Evolutionary conservation across 2,888 invertebrate species (phyloP).

Genomic region (Eubasilissa splendida): DNA sequence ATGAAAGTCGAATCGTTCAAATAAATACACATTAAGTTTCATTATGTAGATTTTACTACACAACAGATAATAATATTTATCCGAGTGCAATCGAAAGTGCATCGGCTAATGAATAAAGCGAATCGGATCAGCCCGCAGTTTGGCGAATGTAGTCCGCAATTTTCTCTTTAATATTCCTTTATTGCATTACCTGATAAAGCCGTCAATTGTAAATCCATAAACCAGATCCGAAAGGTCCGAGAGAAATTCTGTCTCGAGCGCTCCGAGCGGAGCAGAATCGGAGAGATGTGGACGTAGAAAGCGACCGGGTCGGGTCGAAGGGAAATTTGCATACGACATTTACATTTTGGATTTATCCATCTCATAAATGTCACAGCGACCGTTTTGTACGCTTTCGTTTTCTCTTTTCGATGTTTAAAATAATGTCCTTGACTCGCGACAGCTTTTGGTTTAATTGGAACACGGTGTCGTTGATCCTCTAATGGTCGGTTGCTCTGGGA

Average conservation of each 20-base stretch:
- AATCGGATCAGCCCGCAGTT: not conserved
- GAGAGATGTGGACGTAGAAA: conserved; percentile 1
- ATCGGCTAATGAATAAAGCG: not conserved
- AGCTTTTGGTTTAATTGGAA: not conserved
- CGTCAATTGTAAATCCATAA: conserved; percentile 36
- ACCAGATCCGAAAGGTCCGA: conserved; percentile 29
- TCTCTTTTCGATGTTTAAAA: conserved; percentile 8
- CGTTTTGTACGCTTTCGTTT: not conserved
- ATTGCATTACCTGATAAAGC: conserved; percentile 29
- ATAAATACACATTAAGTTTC: too few species aligned
- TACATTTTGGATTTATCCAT: conserved; percentile 25
- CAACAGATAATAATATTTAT: too few species aligned
- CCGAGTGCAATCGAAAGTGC: not conserved
- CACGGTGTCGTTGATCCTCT: not conserved
- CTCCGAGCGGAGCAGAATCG: too few species aligned
- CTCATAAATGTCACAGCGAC: conserved; percentile 11
- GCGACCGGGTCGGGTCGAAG: conserved; percentile 1
- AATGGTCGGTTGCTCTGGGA: not conserved
- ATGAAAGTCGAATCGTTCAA: too few species aligned
- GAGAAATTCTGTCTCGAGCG: conserved; percentile 8
- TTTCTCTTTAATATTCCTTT: conserved; percentile 17
- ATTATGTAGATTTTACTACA: too few species aligned
- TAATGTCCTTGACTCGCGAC: not conserved
- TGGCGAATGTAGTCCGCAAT: conserved; percentile 1
- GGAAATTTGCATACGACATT: conserved; percentile 35